Conservation (phyloP, 64 coral and sea anemone species). For the Pachyseris speciosa region DNA sequence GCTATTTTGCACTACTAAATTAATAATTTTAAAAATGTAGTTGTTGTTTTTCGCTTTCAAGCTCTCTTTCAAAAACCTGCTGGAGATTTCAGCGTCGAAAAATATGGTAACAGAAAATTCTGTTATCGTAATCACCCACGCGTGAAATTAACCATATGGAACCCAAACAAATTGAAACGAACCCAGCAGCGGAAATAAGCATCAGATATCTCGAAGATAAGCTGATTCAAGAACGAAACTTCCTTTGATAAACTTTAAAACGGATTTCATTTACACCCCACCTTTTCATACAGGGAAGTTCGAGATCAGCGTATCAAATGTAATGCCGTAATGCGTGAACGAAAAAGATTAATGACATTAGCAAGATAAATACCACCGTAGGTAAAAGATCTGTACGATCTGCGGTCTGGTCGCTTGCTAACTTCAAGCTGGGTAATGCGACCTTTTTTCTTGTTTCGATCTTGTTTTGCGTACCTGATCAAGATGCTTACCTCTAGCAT, state of each 20-base stretch:
- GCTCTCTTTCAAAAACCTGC: not conserved
- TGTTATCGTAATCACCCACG: not conserved
- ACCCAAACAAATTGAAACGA: not conserved
- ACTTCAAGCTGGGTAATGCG: not conserved
- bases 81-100: not conserved
- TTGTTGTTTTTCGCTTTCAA: not conserved
- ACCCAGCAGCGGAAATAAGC: too few relatives aligned
- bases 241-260: not conserved
- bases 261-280: not conserved
- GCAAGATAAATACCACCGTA: not conserved
- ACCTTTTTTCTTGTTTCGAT: not conserved
- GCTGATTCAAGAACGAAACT: not conserved
- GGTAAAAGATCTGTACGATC: not conserved
- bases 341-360: not conserved
- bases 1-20: not conserved
- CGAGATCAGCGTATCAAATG: not conserved
- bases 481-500: constrained; percentile 77
- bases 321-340: not conserved
- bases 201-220: not conserved
- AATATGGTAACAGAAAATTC: not conserved
- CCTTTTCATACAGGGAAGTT: not conserved
- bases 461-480: not conserved
- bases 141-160: not conserved
- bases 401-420: not conserved
- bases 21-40: not conserved